Conservation (phyloP, 2,113 vertebrate genomes). For the Macaca nemestrina region DNA sequence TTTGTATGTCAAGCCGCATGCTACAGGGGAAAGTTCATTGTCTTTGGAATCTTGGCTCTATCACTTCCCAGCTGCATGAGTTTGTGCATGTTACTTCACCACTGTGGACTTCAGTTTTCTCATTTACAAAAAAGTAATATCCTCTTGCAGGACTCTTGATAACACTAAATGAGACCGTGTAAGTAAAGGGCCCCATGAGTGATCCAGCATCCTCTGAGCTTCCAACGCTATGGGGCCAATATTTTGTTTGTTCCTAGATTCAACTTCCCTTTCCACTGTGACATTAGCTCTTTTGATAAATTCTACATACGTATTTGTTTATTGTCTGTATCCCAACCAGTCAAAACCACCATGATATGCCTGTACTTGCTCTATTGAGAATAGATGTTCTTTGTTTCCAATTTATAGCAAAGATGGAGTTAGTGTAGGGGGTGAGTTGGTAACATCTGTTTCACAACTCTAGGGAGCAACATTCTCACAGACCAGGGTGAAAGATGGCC, state of each 20-base stretch:
- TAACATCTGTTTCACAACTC: not conserved
- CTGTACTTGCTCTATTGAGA: no score
- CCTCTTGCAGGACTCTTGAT: not conserved
- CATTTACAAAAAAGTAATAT: not conserved
- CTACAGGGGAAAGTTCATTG: no score
- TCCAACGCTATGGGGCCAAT: not conserved
- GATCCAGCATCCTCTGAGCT: not conserved
- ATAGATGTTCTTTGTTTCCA: not conserved
- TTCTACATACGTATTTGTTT: not conserved
- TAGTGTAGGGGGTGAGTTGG: not conserved
- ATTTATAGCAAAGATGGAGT: not conserved
- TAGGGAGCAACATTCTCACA: not conserved
- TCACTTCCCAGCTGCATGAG: no score
- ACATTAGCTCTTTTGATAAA: not conserved
- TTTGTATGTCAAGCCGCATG: no score
- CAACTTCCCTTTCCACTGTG: not conserved
- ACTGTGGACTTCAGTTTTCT: not conserved
- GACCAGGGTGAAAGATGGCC: not conserved
- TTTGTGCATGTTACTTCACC: no score
- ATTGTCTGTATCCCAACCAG: not conserved
- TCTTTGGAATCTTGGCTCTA: no score
- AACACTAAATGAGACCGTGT: not conserved
- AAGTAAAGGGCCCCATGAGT: not conserved
- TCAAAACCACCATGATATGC: no score
- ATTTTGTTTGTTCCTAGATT: not conserved